Conservation (phyloP, 2,888 invertebrate genomes). For the Saturnia pavonia region DNA sequence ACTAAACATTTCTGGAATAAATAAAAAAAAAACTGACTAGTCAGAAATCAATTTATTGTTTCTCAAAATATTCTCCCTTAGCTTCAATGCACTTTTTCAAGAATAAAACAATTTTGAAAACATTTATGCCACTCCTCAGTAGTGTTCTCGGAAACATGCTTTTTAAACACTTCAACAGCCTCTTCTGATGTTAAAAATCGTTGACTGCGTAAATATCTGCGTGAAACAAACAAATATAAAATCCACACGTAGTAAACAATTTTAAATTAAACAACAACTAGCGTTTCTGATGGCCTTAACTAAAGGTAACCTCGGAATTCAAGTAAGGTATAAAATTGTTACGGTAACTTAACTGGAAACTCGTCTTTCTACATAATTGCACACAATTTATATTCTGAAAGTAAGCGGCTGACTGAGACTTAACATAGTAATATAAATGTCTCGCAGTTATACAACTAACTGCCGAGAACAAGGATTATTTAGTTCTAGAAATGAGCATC, state of each 20-base stretch:
- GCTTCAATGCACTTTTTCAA: too few relatives aligned
- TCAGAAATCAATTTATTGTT: too few relatives aligned
- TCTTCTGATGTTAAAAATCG: too few relatives aligned
- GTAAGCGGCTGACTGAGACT: neutral
- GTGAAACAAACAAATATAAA: too few relatives aligned
- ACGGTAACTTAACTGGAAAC: conserved; percentile 31
- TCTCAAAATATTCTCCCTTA: too few relatives aligned
- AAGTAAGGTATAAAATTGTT: conserved; percentile 33
- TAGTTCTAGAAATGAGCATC: neutral
- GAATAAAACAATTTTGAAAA: too few relatives aligned
- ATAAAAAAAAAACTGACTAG: too few relatives aligned
- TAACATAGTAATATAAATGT: conserved; percentile 9
- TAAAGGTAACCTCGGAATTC: conserved; percentile 28
- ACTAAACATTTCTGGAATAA: too few relatives aligned
- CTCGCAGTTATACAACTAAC: neutral
- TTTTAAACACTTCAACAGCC: too few relatives aligned
- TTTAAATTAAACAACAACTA: neutral
- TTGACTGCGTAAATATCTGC: too few relatives aligned
- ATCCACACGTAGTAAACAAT: neutral
- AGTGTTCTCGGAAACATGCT: too few relatives aligned
- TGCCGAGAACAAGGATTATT: conserved; percentile 2
- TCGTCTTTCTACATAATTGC: conserved; percentile 35
- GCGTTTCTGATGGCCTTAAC: conserved; percentile 22
- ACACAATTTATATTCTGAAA: conserved; percentile 33
- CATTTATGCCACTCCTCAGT: too few relatives aligned